Conservation (phyloP, 2,113 vertebrate genomes). For the Pluvialis apricaria region DNA sequence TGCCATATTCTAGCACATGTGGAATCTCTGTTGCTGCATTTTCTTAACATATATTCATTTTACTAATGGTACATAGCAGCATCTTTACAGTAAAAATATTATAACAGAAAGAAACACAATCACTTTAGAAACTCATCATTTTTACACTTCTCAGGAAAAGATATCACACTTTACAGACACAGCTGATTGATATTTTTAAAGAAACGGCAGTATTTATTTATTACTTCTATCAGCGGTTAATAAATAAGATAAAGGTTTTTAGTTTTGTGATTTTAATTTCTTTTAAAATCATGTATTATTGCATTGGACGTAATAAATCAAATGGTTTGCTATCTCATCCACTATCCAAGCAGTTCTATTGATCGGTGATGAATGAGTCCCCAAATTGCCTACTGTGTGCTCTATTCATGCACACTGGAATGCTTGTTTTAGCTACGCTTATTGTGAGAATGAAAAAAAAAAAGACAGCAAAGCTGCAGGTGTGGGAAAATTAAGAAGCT, state of each 20-base stretch:
- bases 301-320: background rate
- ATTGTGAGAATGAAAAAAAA: background rate
- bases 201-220: background rate
- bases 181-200: background rate
- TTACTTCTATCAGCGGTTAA: background rate
- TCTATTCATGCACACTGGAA: background rate
- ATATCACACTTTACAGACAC: background rate
- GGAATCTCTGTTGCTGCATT: background rate
- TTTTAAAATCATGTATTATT: background rate
- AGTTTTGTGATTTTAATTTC: conserved; percentile 38
- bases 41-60: background rate
- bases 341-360: conserved; percentile 4
- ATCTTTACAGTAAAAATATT: background rate
- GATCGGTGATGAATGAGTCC: background rate
- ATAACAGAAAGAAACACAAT: background rate
- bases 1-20: background rate
- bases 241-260: conserved; percentile 23
- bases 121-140: background rate
- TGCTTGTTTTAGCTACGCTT: background rate
- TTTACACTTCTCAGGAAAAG: background rate
- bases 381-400: background rate
- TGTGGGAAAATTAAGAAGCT: background rate
- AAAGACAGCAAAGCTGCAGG: background rate
- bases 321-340: conserved; percentile 8
- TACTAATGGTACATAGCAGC: background rate